Evolutionary conservation across 1,140 invertebrate genomes (phyloP).

Genomic region (Calycopis cecrops): DNA sequence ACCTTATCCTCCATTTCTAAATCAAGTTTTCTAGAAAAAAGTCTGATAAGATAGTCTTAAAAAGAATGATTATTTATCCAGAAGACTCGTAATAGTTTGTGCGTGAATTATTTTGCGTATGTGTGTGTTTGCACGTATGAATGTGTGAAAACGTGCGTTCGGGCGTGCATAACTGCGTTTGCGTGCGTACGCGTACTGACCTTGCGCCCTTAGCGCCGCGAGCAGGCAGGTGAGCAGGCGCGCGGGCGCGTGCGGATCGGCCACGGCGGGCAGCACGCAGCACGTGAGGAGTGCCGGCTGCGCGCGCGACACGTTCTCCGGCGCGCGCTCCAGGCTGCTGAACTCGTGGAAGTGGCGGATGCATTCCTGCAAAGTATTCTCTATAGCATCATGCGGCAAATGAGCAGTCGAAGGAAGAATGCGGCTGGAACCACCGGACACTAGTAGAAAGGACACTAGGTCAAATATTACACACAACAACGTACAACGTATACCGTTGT

Average conservation of each 20-base stretch:
- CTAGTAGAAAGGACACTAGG: too few relatives aligned
- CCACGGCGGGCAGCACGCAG: slow-evolving; percentile 76
- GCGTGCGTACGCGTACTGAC: slow-evolving; percentile 53
- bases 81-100: neutral
- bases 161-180: slow-evolving; percentile 26
- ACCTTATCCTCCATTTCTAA: too few relatives aligned
- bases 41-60: too few relatives aligned
- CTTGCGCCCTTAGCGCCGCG: slow-evolving; percentile 90
- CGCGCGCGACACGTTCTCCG: slow-evolving; percentile 79
- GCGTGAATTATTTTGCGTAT: neutral
- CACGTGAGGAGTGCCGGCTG: slow-evolving; percentile 86
- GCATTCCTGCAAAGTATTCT: slow-evolving; percentile 77
- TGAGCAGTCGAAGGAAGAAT: neutral
- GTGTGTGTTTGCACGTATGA: neutral
- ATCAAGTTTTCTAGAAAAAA: too few relatives aligned
- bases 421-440: slow-evolving; percentile 27
- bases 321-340: slow-evolving; percentile 76
- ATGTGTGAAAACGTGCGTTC: neutral
- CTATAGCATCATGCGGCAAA: too few relatives aligned
- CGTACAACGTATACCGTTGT: neutral
- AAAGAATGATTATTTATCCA: too few relatives aligned
- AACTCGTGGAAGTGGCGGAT: slow-evolving; percentile 85
- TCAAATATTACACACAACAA: too few relatives aligned
- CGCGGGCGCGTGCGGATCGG: slow-evolving; percentile 89
- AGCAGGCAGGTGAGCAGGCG: slow-evolving; percentile 91